Conservation (phyloP, 1,140 invertebrate species). For the Gonatopus flavifemur region DNA sequence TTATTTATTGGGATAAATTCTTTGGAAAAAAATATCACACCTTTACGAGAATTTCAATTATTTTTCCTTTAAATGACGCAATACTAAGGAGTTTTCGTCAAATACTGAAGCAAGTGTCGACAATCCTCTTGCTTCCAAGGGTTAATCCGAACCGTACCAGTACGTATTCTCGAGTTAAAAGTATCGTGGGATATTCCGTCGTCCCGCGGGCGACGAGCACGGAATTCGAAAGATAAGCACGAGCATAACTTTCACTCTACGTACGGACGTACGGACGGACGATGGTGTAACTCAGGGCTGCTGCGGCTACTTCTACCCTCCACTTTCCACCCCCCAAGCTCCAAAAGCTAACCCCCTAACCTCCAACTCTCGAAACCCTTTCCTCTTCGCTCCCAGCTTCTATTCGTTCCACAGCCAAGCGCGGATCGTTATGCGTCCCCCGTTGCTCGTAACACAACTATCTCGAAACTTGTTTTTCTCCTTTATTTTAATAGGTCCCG, state of each 20-base stretch:
- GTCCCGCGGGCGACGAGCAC: constrained; percentile 32
- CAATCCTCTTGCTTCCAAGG: background rate
- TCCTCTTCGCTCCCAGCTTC: no score
- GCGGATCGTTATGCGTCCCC: constrained; percentile 53
- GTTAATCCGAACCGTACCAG: background rate
- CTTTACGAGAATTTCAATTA: no score
- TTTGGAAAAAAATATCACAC: no score
- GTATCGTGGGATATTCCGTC: constrained; percentile 31
- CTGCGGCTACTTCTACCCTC: no score
- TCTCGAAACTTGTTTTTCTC: constrained; percentile 55
- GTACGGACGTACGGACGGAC: constrained; percentile 13
- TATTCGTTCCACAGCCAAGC: constrained; percentile 34
- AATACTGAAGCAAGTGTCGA: no score
- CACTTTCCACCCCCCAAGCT: no score
- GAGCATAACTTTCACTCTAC: constrained; percentile 41
- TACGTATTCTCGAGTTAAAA: constrained; percentile 25
- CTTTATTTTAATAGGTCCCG: constrained; percentile 49
- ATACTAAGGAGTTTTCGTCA: no score
- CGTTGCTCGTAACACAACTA: constrained; percentile 54
- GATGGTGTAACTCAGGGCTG: constrained; percentile 46
- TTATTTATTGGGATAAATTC: no score
- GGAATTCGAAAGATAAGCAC: constrained; percentile 52
- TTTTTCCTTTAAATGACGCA: no score
- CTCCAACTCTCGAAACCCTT: no score
- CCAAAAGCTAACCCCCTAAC: no score